Evolutionary conservation across 2,113 vertebrate genomes (phyloP).

Genomic region (Hippocampus zosterae): DNA sequence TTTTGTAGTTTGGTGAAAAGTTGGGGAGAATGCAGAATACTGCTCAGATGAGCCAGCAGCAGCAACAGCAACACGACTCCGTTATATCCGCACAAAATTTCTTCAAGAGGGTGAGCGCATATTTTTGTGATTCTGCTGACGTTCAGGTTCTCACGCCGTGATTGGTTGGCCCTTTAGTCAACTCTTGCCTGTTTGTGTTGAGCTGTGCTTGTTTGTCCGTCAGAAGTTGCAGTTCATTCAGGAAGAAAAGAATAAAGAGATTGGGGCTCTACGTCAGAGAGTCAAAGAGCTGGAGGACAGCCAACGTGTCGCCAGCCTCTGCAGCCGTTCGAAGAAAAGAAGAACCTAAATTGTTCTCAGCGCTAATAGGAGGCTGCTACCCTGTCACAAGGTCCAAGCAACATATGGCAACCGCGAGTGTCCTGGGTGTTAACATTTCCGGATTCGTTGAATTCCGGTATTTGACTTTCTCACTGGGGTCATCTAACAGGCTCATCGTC

Average conservation of each 20-base stretch:
- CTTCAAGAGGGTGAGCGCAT: conserved; percentile 82
- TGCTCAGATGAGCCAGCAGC: conserved; percentile 64
- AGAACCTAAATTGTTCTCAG: conserved; percentile 18
- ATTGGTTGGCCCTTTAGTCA: not conserved
- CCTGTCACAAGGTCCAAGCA: not conserved
- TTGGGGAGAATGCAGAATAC: conserved; percentile 79
- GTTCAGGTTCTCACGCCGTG: not conserved
- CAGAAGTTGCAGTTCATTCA: conserved; percentile 63
- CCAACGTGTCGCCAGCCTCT: conserved; percentile 13
- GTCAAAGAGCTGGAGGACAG: conserved; percentile 57
- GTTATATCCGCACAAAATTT: conserved; percentile 76
- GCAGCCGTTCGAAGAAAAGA: conserved; percentile 39
- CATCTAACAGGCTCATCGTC: not conserved
- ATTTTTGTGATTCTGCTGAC: not conserved
- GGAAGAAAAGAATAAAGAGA: conserved; percentile 63
- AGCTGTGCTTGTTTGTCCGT: conserved; percentile 7
- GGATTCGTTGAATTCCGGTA: not conserved
- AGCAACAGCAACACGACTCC: conserved; percentile 48
- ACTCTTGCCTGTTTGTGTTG: not conserved
- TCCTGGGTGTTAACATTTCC: not conserved
- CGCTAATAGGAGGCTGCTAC: not conserved
- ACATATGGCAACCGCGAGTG: not conserved
- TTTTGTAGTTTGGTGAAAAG: conserved; percentile 82
- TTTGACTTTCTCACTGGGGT: not conserved
- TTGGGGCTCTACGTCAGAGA: conserved; percentile 50